Evolutionary conservation across 2,797 vertebrate species (phyloP).

Genomic region (Falco columbarius): DNA sequence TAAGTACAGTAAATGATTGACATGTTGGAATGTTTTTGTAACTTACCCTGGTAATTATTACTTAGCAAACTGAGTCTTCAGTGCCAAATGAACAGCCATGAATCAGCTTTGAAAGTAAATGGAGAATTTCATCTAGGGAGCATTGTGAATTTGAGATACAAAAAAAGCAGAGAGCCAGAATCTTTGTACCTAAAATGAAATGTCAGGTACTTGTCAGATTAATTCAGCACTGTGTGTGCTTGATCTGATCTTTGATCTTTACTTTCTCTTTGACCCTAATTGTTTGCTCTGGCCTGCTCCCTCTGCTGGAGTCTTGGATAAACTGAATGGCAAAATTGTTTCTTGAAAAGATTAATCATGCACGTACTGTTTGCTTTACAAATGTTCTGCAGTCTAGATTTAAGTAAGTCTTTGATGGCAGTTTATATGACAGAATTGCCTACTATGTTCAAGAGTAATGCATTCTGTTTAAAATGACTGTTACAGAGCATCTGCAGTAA

Average conservation of each 20-base stretch:
- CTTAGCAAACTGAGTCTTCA: neutral
- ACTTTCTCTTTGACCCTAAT: conserved; percentile 67
- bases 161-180: neutral
- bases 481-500: neutral
- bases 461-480: neutral
- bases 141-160: neutral
- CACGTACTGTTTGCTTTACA: conserved; percentile 65
- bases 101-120: conserved; percentile 20
- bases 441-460: neutral
- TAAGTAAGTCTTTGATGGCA: conserved; percentile 53
- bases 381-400: conserved; percentile 52
- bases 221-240: conserved; percentile 42
- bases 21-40: conserved; percentile 47
- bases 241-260: conserved; percentile 66
- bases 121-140: neutral
- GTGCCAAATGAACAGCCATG: neutral
- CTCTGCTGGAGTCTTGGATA: conserved; percentile 77
- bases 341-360: conserved; percentile 69
- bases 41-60: conserved; percentile 43
- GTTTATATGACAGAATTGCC: conserved; percentile 9
- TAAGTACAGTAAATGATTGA: conserved; percentile 44
- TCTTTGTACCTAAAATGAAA: conserved; percentile 29
- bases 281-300: conserved; percentile 73
- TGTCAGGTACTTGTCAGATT: conserved; percentile 36
- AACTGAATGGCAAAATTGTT: conserved; percentile 69